Conservation (phyloP, 2,113 vertebrate species). For the Myocastor coypus region DNA sequence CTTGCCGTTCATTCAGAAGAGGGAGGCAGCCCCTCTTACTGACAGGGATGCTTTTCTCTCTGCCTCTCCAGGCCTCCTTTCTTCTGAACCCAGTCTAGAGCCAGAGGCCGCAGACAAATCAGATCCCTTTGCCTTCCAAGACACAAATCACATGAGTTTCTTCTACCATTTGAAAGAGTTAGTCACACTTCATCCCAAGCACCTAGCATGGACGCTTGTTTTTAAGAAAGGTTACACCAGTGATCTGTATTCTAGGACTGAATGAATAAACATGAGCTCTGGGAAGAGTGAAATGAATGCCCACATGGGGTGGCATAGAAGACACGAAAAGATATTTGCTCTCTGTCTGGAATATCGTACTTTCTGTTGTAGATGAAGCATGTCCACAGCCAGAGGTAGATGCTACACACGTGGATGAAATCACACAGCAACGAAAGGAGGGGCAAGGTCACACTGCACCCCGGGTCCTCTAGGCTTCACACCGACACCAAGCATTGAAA, state of each 20-base stretch:
- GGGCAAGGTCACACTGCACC: rapidly evolving
- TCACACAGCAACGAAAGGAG: neutral
- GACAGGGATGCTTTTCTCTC: neutral
- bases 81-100: neutral
- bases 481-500: neutral
- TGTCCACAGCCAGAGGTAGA: neutral
- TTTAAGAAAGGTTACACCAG: neutral
- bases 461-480: neutral
- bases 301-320: neutral
- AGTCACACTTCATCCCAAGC: neutral
- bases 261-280: neutral
- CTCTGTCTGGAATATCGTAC: neutral
- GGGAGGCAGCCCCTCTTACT: neutral
- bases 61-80: neutral
- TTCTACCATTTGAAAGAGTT: neutral
- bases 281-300: neutral
- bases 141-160: rapidly evolving
- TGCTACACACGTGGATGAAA: neutral
- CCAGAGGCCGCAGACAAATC: neutral
- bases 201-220: too few species aligned
- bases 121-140: rapidly evolving
- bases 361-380: neutral
- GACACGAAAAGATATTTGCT: neutral
- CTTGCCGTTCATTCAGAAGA: neutral
- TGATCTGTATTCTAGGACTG: neutral